Percentiles rank a stretch among this genome's conserved stretches.
Conservation (phyloP, 2,113 vertebrate species). For the Piaya cayana region DNA sequence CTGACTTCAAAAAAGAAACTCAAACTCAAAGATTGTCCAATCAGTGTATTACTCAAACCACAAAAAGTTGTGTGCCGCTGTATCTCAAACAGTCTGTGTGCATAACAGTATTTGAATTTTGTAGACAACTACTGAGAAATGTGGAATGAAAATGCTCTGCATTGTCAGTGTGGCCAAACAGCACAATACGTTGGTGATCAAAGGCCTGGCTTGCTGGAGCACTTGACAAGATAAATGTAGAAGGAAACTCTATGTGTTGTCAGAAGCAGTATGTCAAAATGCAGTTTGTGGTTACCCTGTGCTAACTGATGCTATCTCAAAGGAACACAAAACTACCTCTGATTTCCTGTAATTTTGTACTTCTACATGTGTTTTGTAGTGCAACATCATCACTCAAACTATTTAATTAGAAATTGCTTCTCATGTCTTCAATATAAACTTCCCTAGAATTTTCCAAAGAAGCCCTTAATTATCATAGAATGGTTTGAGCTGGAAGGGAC, state of each 20-base stretch:
- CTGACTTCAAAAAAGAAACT: not conserved
- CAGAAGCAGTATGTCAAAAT: not conserved
- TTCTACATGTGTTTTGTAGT: not conserved
- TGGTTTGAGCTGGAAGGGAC: no score
- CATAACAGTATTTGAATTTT: not conserved
- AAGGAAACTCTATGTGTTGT: not conserved
- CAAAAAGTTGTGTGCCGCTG: not conserved
- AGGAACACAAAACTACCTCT: not conserved
- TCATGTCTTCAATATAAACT: not conserved
- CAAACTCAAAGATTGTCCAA: not conserved
- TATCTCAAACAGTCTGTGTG: not conserved
- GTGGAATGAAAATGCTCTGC: not conserved
- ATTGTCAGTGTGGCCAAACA: not conserved
- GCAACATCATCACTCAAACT: not conserved
- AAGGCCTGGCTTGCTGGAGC: not conserved
- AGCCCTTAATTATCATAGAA: not conserved
- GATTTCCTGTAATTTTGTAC: constrained; percentile 25
- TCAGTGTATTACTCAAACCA: not conserved
- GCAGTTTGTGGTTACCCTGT: not conserved
- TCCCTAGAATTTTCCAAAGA: not conserved
- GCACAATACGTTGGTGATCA: fast-evolving
- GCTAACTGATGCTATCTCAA: constrained; percentile 35
- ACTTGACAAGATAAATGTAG: not conserved
- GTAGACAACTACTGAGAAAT: not conserved
- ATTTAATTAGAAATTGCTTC: not conserved